Percentiles rank a stretch among this genome's conserved stretches.
phyloP scores from a whole-genome alignment of 2,797 vertebrate genomes.

The Rhinatrema bivittatum region DNA sequence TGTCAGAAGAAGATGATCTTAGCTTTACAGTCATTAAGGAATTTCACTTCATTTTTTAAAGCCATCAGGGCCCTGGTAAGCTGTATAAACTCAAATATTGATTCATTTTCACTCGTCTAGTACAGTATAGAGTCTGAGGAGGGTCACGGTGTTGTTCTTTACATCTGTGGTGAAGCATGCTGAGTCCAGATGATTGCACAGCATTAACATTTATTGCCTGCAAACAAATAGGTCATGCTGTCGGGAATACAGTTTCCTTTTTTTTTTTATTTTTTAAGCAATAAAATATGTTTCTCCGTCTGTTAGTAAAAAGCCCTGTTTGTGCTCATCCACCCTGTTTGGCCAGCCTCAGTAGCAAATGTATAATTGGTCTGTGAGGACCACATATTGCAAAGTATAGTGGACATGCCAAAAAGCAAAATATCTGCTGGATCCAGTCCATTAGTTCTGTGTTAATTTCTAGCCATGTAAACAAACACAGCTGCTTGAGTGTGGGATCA shows the following conservation, averaged over 20 bases:
- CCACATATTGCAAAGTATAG: slow-evolving; percentile 48
- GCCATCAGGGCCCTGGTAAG: not conserved
- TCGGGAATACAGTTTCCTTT: slow-evolving; percentile 4
- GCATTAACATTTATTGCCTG: slow-evolving; percentile 8
- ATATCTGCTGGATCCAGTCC: slow-evolving; percentile 44
- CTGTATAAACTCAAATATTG: slow-evolving; percentile 13
- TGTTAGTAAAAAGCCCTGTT: not conserved
- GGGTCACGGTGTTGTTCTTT: slow-evolving; percentile 6
- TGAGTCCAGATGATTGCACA: slow-evolving; percentile 3
- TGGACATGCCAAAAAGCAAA: slow-evolving; percentile 41
- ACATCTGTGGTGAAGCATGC: slow-evolving; percentile 8
- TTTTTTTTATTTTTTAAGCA: accelerated
- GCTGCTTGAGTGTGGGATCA: slow-evolving; percentile 54
- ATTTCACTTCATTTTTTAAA: slow-evolving; percentile 8
- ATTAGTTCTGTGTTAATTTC: slow-evolving; percentile 53
- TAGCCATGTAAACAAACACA: slow-evolving; percentile 68
- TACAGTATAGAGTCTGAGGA: not conserved
- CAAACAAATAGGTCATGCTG: not conserved
- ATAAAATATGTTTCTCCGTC: slow-evolving; percentile 1
- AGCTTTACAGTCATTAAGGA: slow-evolving; percentile 10
- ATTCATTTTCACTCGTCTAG: not conserved
- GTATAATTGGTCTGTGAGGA: slow-evolving; percentile 42
- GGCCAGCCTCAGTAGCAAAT: slow-evolving; percentile 27
- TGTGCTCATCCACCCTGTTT: slow-evolving; percentile 26
- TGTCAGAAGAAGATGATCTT: too few species aligned